Percentiles rank a stretch among this genome's conserved stretches.
phyloP scores from a whole-genome alignment of 2,113 vertebrate genomes.

The Apaloderma vittatum region DNA sequence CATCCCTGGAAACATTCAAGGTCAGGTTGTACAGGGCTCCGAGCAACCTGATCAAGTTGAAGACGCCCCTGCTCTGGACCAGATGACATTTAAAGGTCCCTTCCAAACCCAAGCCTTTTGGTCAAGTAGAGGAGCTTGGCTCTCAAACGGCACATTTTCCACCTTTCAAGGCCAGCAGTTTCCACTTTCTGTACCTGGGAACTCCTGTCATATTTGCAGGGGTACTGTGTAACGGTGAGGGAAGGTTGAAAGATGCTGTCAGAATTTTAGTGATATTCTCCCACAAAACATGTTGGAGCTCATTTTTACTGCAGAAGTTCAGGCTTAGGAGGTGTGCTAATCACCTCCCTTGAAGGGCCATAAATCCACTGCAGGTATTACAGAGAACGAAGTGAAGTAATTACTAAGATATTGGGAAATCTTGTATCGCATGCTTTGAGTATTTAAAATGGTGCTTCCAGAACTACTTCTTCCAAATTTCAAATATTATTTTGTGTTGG shows the following conservation, averaged over 20 bases:
- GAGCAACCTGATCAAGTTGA: not conserved
- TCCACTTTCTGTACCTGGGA: not conserved
- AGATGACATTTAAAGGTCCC: too few relatives aligned
- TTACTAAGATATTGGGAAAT: not conserved
- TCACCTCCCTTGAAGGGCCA: not conserved
- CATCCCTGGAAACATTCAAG: not conserved
- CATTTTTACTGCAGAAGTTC: not conserved
- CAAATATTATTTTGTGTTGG: not conserved
- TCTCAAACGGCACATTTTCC: not conserved
- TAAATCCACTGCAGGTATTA: not conserved
- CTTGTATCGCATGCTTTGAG: not conserved
- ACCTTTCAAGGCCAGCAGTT: not conserved
- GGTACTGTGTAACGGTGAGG: not conserved
- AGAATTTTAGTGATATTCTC: not conserved
- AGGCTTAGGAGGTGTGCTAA: not conserved
- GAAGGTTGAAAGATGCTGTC: not conserved
- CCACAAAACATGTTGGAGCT: not conserved
- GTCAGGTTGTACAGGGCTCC: not conserved
- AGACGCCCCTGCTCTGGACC: not conserved
- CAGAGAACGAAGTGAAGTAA: not conserved
- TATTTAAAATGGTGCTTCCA: not conserved
- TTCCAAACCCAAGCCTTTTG: not conserved
- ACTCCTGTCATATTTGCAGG: not conserved
- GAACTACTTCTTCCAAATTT: not conserved
- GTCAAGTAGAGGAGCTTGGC: not conserved